A percentile compares a stretch with the other conserved stretches of the same genome.
phyloP scores from a whole-genome alignment of 2,888 invertebrate genomes.

The Phaonia tiefii region DNA sequence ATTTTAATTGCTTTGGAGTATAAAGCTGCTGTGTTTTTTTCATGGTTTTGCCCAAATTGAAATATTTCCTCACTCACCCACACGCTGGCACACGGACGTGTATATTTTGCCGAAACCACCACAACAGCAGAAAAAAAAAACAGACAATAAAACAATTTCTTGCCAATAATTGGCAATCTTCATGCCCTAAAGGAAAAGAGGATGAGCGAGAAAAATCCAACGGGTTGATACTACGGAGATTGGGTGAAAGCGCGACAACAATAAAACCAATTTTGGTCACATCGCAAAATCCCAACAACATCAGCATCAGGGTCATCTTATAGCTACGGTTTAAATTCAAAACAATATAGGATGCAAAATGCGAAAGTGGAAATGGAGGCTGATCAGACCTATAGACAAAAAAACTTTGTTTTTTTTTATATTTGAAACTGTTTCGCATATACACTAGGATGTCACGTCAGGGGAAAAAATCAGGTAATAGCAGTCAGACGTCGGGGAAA shows the following conservation, averaged over 20 bases:
- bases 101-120: conserved; percentile 5
- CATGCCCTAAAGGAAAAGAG: conserved; percentile 45
- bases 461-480: no score
- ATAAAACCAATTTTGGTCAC: conserved; percentile 63
- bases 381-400: conserved; percentile 22
- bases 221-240: neutral
- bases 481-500: no score
- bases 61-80: neutral
- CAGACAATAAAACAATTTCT: conserved; percentile 59
- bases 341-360: conserved; percentile 8
- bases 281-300: conserved; percentile 50
- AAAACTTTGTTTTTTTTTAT: conserved; percentile 29
- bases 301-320: neutral
- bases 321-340: conserved; percentile 20
- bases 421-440: conserved; percentile 47
- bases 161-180: conserved; percentile 59
- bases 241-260: conserved; percentile 19
- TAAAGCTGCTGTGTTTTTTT: neutral
- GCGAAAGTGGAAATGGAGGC: neutral
- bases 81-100: neutral
- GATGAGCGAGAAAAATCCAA: neutral
- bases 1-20: neutral
- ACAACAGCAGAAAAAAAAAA: conserved; percentile 28
- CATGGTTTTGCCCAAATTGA: neutral
- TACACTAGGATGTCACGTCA: no score